Conservation (phyloP, 2,797 vertebrate genomes). For the Schizopygopsis pylzovi region DNA sequence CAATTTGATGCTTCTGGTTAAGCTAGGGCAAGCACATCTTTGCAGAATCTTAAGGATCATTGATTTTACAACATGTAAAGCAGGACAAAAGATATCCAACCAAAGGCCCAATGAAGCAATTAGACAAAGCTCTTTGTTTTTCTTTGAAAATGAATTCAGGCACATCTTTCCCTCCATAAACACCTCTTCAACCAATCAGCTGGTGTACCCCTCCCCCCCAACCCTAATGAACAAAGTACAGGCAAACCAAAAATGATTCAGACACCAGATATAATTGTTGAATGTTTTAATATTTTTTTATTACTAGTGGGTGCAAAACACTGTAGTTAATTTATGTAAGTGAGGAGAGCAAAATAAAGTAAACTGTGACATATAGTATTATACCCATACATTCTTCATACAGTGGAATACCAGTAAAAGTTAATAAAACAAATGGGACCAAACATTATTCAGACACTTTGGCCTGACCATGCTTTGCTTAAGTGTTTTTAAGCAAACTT, state of each 20-base stretch:
- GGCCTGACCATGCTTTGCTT: too few relatives aligned
- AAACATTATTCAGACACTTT: too few relatives aligned
- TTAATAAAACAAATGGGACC: neutral
- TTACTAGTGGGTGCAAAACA: too few relatives aligned
- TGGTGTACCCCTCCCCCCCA: neutral
- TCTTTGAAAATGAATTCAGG: slow-evolving; percentile 39
- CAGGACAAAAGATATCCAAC: slow-evolving; percentile 38
- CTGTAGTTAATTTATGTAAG: too few relatives aligned
- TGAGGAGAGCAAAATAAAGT: too few relatives aligned
- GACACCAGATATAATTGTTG: neutral
- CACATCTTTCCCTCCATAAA: slow-evolving; percentile 45
- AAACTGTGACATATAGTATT: too few relatives aligned
- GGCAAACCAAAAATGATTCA: neutral
- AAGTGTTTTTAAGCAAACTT: neutral
- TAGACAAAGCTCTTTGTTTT: slow-evolving; percentile 43
- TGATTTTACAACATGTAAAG: slow-evolving; percentile 54
- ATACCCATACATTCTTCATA: too few relatives aligned
- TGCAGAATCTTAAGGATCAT: slow-evolving; percentile 56
- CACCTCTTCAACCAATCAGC: slow-evolving; percentile 18
- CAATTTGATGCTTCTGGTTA: slow-evolving; percentile 58
- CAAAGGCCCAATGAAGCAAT: slow-evolving; percentile 50
- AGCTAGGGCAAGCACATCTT: slow-evolving; percentile 50
- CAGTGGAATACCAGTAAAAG: neutral
- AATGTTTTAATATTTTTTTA: too few relatives aligned
- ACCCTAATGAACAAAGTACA: neutral